These are phyloP conservation scores for Drosophila bunnanda DNA, from an alignment of 2,888 invertebrate genomes.

Conservation along the genomic window DNA sequence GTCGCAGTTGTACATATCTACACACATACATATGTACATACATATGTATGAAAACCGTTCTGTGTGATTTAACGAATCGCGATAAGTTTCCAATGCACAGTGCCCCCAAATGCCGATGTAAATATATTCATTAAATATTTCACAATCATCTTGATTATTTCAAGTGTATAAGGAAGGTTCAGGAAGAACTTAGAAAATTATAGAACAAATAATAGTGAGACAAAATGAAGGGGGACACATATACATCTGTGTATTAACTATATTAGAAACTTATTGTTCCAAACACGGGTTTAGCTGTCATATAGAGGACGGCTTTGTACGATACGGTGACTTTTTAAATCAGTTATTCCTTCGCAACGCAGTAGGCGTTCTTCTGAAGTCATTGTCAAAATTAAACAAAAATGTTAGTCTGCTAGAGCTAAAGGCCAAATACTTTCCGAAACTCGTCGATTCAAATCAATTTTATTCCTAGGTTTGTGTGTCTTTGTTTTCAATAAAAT, in stretches of 20 bases:
- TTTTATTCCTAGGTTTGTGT: neutral
- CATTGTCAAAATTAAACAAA: neutral
- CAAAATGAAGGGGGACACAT: too few species aligned
- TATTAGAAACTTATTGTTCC: too few species aligned
- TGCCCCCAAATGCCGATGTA: neutral
- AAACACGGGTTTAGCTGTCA: too few species aligned
- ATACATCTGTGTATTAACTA: too few species aligned
- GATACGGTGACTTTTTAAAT: neutral
- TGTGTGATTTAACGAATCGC: conserved; percentile 13
- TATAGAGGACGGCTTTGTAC: neutral
- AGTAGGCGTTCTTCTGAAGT: neutral
- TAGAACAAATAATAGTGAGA: neutral
- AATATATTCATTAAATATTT: neutral
- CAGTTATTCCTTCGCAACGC: neutral
- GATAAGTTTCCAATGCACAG: conserved; percentile 16
- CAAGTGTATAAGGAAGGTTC: neutral
- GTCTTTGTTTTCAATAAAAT: neutral
- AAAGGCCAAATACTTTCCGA: neutral
- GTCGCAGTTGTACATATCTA: conserved; percentile 8
- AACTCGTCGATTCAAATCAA: neutral
- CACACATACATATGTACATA: neutral
- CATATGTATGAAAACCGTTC: conserved; percentile 7
- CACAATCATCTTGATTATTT: neutral
- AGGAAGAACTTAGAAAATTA: neutral
- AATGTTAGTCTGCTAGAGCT: neutral